Evolutionary conservation across 2,797 vertebrate species (phyloP), one percentile per base, ranked within the genome.

Genomic region (Chelon labrosus): DNA sequence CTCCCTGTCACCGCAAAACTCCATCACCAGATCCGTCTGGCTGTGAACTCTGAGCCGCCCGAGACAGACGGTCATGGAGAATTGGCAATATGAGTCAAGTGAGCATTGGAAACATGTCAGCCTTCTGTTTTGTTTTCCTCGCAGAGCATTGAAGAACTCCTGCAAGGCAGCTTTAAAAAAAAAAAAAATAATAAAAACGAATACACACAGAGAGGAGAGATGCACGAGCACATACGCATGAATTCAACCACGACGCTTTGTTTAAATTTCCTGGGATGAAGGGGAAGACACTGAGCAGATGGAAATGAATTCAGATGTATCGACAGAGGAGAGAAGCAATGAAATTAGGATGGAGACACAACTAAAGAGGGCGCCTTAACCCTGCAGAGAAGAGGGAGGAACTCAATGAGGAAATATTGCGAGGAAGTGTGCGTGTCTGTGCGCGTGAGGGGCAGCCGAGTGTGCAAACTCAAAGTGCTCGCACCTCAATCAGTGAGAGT

Each of bases 401-500:
- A 73, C 47, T 77, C 37, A 68, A 54, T 3, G 31, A 67, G 65
- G 51, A 37, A 37, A 65, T 60, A 80, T 50, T 66, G 63, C 41
- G 47, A 57, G 61, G 22, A 70, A 66, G 63, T 46, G 13, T 39
- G 65, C 6, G 5, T n/a, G 58, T 7, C 38, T 14, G 66, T 38
- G 79, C 35, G 75, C 54, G 65, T 10, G 54, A 47, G 57, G 62
- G 44, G 67, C 59, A 68, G 62, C 63, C 54, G 31, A 78, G 65
- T 70, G 82, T 82, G 75, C 31, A 47, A 83, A 84, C 84, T 85
- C 86, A 80, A 82, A 86, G 80, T 65, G 84, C 67, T 81, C 51
- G 55, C 77, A 85, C 87, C 89, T 89, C 88, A 89, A 88, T 92
- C 88, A 89, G 82, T 16, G 67, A 73, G 77, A 84, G 89, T 90